A percentile compares a stretch with the other conserved stretches of the same genome.
Conservation (phyloP, 2,113 vertebrate genomes). For the Antechinus flavipes region DNA sequence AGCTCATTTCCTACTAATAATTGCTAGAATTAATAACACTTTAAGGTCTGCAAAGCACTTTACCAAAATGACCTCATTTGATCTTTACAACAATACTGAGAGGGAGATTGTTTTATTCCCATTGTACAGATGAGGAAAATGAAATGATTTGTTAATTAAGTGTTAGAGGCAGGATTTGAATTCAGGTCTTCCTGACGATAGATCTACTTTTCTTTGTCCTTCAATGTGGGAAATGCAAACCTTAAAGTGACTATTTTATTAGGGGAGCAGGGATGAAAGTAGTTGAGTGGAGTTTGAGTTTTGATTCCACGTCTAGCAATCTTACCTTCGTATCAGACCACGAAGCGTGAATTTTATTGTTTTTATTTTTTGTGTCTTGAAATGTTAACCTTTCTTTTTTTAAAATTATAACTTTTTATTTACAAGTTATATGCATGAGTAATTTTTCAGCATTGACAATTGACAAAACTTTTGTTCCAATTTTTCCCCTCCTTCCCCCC, state of each 20-base stretch:
- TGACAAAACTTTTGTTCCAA: too few species aligned
- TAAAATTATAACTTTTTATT: too few species aligned
- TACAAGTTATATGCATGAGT: too few species aligned
- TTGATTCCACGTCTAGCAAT: background rate
- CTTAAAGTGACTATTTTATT: background rate
- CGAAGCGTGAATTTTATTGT: background rate
- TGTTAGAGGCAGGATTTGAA: background rate
- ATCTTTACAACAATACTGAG: background rate
- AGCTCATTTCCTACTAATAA: background rate
- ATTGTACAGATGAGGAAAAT: background rate
- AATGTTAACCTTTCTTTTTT: background rate
- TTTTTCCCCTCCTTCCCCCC: too few species aligned
- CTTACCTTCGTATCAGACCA: background rate
- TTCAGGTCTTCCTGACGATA: background rate
- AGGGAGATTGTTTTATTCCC: background rate
- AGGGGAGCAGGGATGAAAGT: background rate
- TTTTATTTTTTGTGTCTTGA: background rate
- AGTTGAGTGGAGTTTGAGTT: background rate
- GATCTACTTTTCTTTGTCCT: background rate
- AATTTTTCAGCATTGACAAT: too few species aligned
- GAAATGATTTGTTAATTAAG: background rate
- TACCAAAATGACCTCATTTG: background rate
- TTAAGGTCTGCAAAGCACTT: background rate
- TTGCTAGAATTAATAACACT: background rate
- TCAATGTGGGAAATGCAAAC: background rate